phyloP scores from a whole-genome alignment of 2,113 vertebrate genomes.

The Callionymus lyra region DNA sequence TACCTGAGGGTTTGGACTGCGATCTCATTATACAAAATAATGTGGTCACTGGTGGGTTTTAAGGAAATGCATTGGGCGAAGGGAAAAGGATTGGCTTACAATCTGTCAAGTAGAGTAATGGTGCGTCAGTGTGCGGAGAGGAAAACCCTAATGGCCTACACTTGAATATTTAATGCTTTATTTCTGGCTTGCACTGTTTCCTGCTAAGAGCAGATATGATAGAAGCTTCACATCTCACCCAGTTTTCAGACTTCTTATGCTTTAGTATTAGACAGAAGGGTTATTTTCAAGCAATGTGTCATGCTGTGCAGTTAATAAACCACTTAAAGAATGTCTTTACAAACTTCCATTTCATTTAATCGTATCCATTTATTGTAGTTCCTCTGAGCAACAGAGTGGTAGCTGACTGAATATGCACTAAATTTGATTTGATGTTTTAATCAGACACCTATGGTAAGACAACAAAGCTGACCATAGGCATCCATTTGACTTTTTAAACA shows the following conservation, averaged over 20 bases:
- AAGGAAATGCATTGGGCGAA: conserved; percentile 25
- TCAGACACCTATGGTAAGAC: too few relatives aligned
- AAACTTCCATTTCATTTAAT: too few relatives aligned
- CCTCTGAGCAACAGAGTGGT: too few relatives aligned
- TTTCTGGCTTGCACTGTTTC: conserved; percentile 43
- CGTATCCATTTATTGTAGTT: too few relatives aligned
- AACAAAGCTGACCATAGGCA: too few relatives aligned
- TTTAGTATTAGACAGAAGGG: too few relatives aligned
- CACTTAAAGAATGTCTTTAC: too few relatives aligned
- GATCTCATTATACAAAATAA: conserved; percentile 32
- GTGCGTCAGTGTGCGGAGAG: conserved; percentile 41
- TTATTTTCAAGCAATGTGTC: too few relatives aligned
- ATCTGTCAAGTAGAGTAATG: conserved; percentile 49
- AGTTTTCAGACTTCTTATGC: conserved; percentile 29
- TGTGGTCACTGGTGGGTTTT: conserved; percentile 30
- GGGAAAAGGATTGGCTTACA: conserved; percentile 29
- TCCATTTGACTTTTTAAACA: too few relatives aligned
- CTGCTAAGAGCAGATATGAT: conserved; percentile 33
- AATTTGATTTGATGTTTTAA: too few relatives aligned
- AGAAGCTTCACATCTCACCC: conserved; percentile 35
- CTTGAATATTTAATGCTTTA: conserved; percentile 62
- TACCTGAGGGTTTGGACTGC: conserved; percentile 6
- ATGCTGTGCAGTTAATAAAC: too few relatives aligned
- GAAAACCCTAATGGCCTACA: conserved; percentile 52
- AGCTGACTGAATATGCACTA: too few relatives aligned